phyloP scores from a whole-genome alignment of 2,113 vertebrate species.

The Setophaga coronata region DNA sequence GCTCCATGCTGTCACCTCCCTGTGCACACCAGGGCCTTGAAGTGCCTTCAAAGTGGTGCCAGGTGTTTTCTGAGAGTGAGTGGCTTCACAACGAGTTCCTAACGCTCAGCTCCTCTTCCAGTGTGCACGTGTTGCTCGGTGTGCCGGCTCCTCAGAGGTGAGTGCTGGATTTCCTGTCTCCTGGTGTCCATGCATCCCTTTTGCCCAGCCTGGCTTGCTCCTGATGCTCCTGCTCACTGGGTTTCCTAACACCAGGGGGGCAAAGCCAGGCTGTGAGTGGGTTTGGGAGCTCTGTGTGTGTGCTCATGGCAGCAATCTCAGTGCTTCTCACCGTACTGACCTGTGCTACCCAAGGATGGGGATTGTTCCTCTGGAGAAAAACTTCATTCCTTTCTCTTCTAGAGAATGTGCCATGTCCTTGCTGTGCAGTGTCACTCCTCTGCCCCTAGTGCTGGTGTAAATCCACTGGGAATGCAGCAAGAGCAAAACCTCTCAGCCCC shows the following conservation, averaged over 20 bases:
- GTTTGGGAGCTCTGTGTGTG: background rate
- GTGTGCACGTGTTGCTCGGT: slow-evolving; percentile 77
- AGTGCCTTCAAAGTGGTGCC: background rate
- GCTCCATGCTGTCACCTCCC: background rate
- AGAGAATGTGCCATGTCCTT: background rate
- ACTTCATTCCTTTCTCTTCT: background rate
- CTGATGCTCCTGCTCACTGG: background rate
- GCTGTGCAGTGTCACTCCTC: background rate
- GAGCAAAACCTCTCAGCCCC: background rate
- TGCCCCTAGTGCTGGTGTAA: background rate
- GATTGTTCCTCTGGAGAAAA: background rate
- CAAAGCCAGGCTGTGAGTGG: background rate
- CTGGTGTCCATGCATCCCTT: background rate
- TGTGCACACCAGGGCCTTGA: rapidly evolving
- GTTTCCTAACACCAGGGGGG: slow-evolving; percentile 4
- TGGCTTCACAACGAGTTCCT: background rate
- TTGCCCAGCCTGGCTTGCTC: slow-evolving; percentile 6
- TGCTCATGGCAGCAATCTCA: background rate
- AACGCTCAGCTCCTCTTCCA: slow-evolving; percentile 69
- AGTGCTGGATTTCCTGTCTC: slow-evolving; percentile 55
- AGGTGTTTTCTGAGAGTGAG: background rate
- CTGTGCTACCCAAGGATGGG: background rate
- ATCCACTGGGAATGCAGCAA: background rate
- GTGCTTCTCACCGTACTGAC: background rate
- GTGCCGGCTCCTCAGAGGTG: slow-evolving; percentile 76